Percentiles rank a stretch among this genome's conserved stretches.
These are phyloP conservation scores for Xenopus laevis DNA, from an alignment of 2,113 vertebrate species.

Conservation along the genomic window DNA sequence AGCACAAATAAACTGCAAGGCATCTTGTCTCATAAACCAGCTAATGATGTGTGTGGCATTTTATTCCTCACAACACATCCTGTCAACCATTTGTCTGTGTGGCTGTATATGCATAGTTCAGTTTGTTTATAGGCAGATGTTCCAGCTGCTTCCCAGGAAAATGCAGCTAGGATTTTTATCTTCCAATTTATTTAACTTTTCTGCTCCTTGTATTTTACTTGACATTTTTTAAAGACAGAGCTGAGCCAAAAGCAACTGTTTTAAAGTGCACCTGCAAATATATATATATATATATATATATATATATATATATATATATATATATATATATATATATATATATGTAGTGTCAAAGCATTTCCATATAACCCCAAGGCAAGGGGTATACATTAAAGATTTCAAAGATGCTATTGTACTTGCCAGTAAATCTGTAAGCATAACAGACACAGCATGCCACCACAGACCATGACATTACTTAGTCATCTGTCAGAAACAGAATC, in stretches of 20 bases:
- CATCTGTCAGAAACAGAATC: slow-evolving; percentile 27
- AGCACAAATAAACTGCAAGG: slow-evolving; percentile 30
- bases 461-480: slow-evolving; percentile 16
- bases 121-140: slow-evolving; percentile 38
- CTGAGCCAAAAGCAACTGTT: background rate
- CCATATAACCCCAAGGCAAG: slow-evolving; percentile 18
- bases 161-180: slow-evolving; percentile 33
- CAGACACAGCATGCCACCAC: slow-evolving; percentile 5
- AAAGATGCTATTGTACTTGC: slow-evolving; percentile 26
- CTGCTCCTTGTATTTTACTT: slow-evolving; percentile 23
- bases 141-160: slow-evolving; percentile 29
- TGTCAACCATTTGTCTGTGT: slow-evolving; percentile 42
- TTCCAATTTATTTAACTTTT: slow-evolving; percentile 34
- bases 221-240: slow-evolving; percentile 28
- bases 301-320: slow-evolving; percentile 28
- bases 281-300: slow-evolving; percentile 18
- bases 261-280: slow-evolving; percentile 8
- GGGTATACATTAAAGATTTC: slow-evolving; percentile 23
- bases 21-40: slow-evolving; percentile 42
- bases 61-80: slow-evolving; percentile 34
- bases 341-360: slow-evolving; percentile 27
- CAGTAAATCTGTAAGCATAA: slow-evolving; percentile 25
- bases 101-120: slow-evolving; percentile 36
- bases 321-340: slow-evolving; percentile 31
- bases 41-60: slow-evolving; percentile 42